These are phyloP conservation scores for Mohoua ochrocephala DNA, from an alignment of 2,113 vertebrate genomes.

Conservation along the genomic window DNA sequence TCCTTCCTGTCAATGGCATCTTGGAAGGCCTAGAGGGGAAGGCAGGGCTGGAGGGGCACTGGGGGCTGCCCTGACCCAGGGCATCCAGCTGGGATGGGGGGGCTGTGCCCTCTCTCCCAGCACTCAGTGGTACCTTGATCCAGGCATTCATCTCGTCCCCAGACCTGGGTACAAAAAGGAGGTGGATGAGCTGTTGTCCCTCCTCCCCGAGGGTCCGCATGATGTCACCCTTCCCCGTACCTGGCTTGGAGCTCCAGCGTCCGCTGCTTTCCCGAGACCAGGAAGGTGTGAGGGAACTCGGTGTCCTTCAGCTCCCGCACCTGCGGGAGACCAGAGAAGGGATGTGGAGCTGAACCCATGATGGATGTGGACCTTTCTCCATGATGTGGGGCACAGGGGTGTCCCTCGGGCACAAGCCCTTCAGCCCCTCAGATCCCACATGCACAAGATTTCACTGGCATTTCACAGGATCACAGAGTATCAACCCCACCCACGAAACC, in stretches of 20 bases:
- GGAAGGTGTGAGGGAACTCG: constrained; percentile 70
- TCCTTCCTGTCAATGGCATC: constrained; percentile 69
- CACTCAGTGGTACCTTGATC: constrained; percentile 63
- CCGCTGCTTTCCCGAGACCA: constrained; percentile 73
- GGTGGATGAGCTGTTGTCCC: background rate
- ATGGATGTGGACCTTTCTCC: background rate
- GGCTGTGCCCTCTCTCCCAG: background rate
- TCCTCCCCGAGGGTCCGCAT: background rate
- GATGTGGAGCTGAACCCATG: background rate
- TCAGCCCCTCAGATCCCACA: background rate
- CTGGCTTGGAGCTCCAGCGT: constrained; percentile 73
- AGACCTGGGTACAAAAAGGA: constrained; percentile 57
- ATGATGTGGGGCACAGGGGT: background rate
- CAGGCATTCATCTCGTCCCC: constrained; percentile 70
- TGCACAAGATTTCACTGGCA: background rate
- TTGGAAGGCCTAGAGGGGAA: constrained; percentile 63
- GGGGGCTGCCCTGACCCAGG: background rate
- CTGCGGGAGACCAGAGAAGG: background rate
- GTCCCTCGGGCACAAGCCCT: background rate
- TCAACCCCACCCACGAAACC: background rate
- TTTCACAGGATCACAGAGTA: background rate
- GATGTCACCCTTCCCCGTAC: background rate
- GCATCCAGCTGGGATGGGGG: background rate
- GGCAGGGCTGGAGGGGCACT: background rate
- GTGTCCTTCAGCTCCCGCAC: constrained; percentile 66